These are phyloP conservation scores for Limnephilus rhombicus DNA, from an alignment of 2,888 invertebrate species.

Conservation along the genomic window DNA sequence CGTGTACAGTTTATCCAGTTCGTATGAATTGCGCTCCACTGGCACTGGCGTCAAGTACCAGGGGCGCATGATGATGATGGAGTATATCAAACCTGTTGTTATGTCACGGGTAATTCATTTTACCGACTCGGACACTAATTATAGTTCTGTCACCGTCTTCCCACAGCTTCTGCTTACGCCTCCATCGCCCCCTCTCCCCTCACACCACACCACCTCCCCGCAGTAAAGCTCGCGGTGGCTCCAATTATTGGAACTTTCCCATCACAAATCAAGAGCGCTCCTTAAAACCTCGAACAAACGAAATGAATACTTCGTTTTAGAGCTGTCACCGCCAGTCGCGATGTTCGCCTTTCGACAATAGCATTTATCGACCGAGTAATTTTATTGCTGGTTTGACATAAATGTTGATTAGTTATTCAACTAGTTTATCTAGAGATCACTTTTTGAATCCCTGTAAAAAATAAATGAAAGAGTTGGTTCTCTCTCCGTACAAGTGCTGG, in stretches of 20 bases:
- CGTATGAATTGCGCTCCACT: neutral
- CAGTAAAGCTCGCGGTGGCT: neutral
- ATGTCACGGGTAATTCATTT: slow-evolving; percentile 13
- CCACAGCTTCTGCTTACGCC: neutral
- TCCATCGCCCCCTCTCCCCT: neutral
- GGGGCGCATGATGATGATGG: neutral
- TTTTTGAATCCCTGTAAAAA: neutral
- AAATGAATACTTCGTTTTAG: neutral
- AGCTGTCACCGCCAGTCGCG: neutral
- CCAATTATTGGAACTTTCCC: slow-evolving; percentile 9
- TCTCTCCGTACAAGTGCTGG: neutral
- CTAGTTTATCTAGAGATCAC: neutral
- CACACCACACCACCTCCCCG: no score
- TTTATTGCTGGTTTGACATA: neutral
- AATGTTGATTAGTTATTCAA: neutral
- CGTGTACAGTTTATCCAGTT: neutral
- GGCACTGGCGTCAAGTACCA: neutral
- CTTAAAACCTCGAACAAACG: neutral
- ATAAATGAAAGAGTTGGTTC: neutral
- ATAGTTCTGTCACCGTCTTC: neutral
- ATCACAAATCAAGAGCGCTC: neutral
- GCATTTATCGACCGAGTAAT: neutral
- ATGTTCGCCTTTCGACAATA: neutral
- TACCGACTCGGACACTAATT: slow-evolving; percentile 9
- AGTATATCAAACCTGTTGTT: slow-evolving; percentile 9